Conservation (phyloP, 2,888 invertebrate genomes). For the Agrilus cyanescens region DNA sequence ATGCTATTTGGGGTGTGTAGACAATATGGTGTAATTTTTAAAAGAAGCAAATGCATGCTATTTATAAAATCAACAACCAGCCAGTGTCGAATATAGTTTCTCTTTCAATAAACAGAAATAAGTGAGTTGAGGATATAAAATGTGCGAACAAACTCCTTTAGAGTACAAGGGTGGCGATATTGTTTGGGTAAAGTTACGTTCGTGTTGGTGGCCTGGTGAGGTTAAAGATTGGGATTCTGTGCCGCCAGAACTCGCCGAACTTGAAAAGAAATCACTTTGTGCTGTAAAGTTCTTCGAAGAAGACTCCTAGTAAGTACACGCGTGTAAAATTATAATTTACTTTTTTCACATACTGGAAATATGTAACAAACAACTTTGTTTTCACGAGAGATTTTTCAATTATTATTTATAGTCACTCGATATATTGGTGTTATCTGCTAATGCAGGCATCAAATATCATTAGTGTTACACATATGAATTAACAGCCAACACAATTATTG, state of each 20-base stretch:
- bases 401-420: too few relatives aligned
- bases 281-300: conserved; percentile 80
- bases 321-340: conserved; percentile 5
- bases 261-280: conserved; percentile 62
- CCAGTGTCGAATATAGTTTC: too few relatives aligned
- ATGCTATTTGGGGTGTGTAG: neutral
- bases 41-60: conserved; percentile 5
- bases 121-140: conserved; percentile 24
- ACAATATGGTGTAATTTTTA: conserved; percentile 9
- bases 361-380: too few relatives aligned
- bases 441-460: too few relatives aligned
- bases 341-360: neutral
- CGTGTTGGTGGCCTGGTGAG: conserved; percentile 80
- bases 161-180: conserved; percentile 62
- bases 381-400: too few relatives aligned
- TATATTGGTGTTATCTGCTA: too few relatives aligned
- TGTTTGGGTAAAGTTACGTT: conserved; percentile 75
- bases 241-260: conserved; percentile 53
- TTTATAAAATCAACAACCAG: conserved; percentile 15
- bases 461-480: neutral
- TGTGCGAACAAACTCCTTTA: conserved; percentile 60
- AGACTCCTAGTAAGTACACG: conserved; percentile 60
- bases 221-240: conserved; percentile 51
- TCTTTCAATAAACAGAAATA: too few relatives aligned
- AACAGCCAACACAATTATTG: neutral